Evolutionary conservation across 2,888 invertebrate species (phyloP).

Genomic region (Thereva unica): DNA sequence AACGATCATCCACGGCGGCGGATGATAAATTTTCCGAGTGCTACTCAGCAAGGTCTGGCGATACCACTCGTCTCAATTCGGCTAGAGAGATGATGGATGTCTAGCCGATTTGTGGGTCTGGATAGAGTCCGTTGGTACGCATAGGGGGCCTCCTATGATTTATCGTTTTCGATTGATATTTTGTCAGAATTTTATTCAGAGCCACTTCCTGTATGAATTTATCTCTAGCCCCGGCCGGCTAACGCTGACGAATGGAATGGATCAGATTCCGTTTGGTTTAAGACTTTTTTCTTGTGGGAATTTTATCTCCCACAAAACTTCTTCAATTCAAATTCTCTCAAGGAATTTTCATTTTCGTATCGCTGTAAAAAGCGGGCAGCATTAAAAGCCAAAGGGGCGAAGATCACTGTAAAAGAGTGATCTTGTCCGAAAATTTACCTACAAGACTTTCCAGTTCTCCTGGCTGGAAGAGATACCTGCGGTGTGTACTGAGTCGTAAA

Average conservation of each 20-base stretch:
- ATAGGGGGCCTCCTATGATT: constrained; percentile 35
- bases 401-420: too few relatives aligned
- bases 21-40: not conserved
- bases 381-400: too few relatives aligned
- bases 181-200: constrained; percentile 34
- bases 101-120: constrained; percentile 5
- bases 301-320: not conserved
- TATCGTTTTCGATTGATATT: constrained; percentile 38
- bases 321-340: not conserved
- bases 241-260: constrained; percentile 25
- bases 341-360: not conserved
- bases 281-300: constrained; percentile 15
- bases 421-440: not conserved
- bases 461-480: not conserved
- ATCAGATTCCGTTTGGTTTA: constrained; percentile 1
- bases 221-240: constrained; percentile 20
- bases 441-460: constrained; percentile 8
- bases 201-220: constrained; percentile 36
- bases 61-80: constrained; percentile 8
- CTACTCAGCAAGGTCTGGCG: not conserved
- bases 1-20: too few relatives aligned
- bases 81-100: constrained; percentile 18
- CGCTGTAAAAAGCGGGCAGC: too few relatives aligned
- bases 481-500: not conserved
- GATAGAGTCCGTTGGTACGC: constrained; percentile 8